Evolutionary conservation across 1,140 invertebrate species (phyloP), one percentile per base, ranked within the genome.

Genomic region (Arctopsyche grandis): DNA sequence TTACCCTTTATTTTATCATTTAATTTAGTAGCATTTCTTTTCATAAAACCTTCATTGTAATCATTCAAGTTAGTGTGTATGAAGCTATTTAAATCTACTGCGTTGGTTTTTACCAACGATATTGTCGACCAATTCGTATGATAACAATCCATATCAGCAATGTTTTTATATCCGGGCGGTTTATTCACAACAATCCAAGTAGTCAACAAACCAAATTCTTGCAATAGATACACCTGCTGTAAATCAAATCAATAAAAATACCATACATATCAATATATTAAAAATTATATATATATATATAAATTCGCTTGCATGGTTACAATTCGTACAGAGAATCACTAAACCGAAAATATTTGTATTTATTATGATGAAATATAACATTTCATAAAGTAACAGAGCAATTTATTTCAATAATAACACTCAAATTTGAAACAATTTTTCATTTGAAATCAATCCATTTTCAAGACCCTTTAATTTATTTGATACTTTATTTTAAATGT

Each of bases 191-290:
- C 84, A 0, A 83, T 85, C 86, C 87, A 89, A 79, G 87, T 84
- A 74, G 83, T 85, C 29, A 89, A 66, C 48, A 86, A 79, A 19
- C 88, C 88, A 76, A 79, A 83, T 29, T 84, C 80, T 83, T 87
- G 86, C 58, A 89, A 80, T 19, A 84, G 76, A 75, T 84, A 86
- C 0, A 88, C 79, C 87, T 89, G 84, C 10, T 84, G 85, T 22
- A 52, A 29, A 43, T n/a, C 12, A 69, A 69, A 19, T 48, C 14
- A 5, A 29, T 29, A 9, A 75, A 58, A 58, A 21, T 5, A 21
- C 5, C 58, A 60, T 16, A 60, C 21, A 24, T 9, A 60, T 10
- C 9, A 5, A 58, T 4, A 60, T 10, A 60, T 21, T 9, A 60
- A 60, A 4, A 60, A 21, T 3, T 0, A 60, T 4, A 60, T 60